Percentiles rank a stretch among this genome's conserved stretches.
phyloP scores from a whole-genome alignment of 1,140 invertebrate genomes.

The Tribolium madens region DNA sequence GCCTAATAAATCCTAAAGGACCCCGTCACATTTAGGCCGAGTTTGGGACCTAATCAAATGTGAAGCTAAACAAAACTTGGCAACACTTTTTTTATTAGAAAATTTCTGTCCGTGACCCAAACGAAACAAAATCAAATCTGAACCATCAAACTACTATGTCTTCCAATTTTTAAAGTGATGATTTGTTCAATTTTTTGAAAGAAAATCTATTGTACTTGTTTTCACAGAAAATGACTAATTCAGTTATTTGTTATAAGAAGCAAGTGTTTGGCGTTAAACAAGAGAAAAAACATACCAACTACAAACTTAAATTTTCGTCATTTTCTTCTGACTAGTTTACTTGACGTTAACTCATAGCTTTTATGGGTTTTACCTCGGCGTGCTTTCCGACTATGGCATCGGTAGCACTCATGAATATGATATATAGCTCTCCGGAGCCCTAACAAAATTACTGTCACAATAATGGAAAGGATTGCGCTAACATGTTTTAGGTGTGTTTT shows the following conservation, averaged over 20 bases:
- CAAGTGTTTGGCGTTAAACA: no score
- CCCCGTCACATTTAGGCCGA: constrained; percentile 2
- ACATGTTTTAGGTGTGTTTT: constrained; percentile 48
- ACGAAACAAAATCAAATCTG: no score
- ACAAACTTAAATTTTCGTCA: no score
- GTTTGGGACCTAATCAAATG: not conserved
- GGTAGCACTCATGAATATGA: constrained; percentile 45
- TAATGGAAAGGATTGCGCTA: constrained; percentile 51
- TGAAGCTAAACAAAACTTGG: not conserved
- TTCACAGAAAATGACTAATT: no score
- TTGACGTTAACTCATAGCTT: not conserved
- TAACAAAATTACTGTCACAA: constrained; percentile 52
- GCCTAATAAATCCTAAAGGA: constrained; percentile 21
- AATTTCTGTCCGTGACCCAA: no score
- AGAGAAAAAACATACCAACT: no score
- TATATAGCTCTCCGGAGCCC: constrained; percentile 44
- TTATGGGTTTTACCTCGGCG: not conserved
- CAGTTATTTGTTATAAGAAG: no score
- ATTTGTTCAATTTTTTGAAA: no score
- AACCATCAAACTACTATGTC: no score
- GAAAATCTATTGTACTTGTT: no score
- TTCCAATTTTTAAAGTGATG: no score
- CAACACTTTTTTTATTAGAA: not conserved
- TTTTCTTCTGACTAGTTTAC: no score
- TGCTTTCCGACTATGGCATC: not conserved